Conservation (phyloP, 2,113 vertebrate species). For the Piprites chloris region DNA sequence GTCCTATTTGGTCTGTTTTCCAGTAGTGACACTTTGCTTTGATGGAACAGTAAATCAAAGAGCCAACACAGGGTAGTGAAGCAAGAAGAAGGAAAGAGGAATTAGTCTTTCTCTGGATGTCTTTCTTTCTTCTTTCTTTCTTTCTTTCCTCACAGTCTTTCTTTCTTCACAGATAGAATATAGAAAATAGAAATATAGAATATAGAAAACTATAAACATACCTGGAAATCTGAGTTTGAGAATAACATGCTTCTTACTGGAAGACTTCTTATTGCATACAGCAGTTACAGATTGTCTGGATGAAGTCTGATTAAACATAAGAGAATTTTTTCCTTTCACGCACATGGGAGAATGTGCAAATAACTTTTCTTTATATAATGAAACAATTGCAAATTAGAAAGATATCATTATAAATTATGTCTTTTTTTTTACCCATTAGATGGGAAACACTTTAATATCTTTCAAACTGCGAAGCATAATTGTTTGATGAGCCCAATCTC, state of each 20-base stretch:
- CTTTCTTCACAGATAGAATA: not conserved
- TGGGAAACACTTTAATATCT: constrained; percentile 43
- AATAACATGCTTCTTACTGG: not conserved
- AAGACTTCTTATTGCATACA: not conserved
- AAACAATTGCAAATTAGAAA: constrained; percentile 38
- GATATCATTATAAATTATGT: constrained; percentile 39
- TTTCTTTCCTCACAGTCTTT: not conserved
- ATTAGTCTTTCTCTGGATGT: not conserved
- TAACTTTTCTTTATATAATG: constrained; percentile 14
- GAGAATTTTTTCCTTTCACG: not conserved
- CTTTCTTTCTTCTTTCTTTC: not conserved
- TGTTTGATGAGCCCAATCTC: constrained; percentile 59
- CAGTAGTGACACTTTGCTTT: not conserved
- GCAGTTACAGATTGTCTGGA: not conserved
- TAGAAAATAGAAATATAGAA: not conserved
- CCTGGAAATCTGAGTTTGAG: not conserved
- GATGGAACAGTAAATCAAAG: not conserved
- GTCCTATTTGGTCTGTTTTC: not conserved
- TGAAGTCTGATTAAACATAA: constrained; percentile 1
- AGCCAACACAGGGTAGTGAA: not conserved
- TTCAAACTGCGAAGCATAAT: constrained; percentile 61
- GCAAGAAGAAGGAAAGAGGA: not conserved
- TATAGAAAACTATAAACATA: not conserved
- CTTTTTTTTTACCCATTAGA: constrained; percentile 47
- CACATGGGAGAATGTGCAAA: not conserved